Base-by-base conservation (phyloP, 1,140 invertebrate species). In the Sarcophaga peregrina region DNA sequence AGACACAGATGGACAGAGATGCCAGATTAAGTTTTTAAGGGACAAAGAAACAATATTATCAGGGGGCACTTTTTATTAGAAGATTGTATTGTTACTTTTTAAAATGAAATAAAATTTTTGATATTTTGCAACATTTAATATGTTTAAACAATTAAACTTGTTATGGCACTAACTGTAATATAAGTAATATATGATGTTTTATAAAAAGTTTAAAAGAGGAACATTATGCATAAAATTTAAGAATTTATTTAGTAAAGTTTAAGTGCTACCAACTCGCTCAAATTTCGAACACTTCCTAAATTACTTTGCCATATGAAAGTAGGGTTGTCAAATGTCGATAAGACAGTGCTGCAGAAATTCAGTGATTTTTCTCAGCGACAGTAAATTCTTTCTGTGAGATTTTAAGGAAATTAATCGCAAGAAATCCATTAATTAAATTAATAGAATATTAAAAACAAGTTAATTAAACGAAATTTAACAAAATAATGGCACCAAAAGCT, bases 401-500 rank as follows among this genome's bases (percentile, higher is more conserved):
- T 78, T 78, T n/a, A 78, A 81, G 47, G 3, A 37, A 46, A 62
- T 68, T 82, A 82, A 82, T 73, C 81, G 62, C 37, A 68, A 82
- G n/a, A 82, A 74, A 73, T 82, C 81, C 20, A 74, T 45, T 15
- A 25, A 82, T 82, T 54, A 10, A n/a, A 13, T 46, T 73, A 46
- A 46, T 11, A 8, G 47, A 72, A 72, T 45, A 74, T 62, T 52
- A 74, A 75, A 74, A 68, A 46, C 3, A 47, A 37, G 8, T 8
- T 8, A n/a, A 15, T 46, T 8, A 58, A 68, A 10, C 3, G 37
- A 83, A 83, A 81, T 46, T 54, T 83, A 84, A 87, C 62, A 85
- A 58, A 84, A 83, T 81, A 87, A 90, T 90, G 88, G 87, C 87
- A 58, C 88, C 88, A 82, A 90, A 90, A 87, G 85, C 87, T 83